phyloP scores from a whole-genome alignment of 2,113 vertebrate species.

The Equus przewalskii region DNA sequence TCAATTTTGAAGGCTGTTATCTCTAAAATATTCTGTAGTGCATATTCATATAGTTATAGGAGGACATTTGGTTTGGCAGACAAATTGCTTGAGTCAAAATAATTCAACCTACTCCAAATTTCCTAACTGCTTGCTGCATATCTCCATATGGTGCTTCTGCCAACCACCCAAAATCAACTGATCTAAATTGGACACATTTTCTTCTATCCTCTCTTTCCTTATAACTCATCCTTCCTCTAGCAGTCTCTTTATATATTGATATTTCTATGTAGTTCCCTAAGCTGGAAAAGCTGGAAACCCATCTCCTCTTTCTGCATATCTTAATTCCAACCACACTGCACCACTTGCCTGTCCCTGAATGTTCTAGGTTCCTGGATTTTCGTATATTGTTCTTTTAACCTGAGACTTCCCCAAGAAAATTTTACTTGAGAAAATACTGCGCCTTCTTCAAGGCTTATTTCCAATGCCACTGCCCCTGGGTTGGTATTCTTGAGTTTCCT shows the following conservation, averaged over 20 bases:
- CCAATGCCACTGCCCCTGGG: background rate
- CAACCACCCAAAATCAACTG: conserved; percentile 66
- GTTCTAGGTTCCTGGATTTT: background rate
- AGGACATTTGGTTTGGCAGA: conserved; percentile 83
- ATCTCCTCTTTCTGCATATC: background rate
- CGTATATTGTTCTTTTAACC: background rate
- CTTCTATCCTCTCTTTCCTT: conserved; percentile 47
- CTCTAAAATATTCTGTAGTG: conserved; percentile 77
- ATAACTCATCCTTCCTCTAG: conserved; percentile 51
- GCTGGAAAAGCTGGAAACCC: background rate
- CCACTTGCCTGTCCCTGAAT: background rate
- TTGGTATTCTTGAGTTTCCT: background rate
- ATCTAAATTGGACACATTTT: conserved; percentile 73
- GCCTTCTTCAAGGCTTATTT: background rate
- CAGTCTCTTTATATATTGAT: background rate
- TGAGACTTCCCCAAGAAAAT: background rate
- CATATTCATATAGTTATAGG: conserved; percentile 81
- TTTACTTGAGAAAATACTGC: background rate
- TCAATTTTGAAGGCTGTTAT: conserved; percentile 71
- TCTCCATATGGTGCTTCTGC: conserved; percentile 77
- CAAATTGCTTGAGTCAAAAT: conserved; percentile 78
- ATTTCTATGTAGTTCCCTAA: conserved; percentile 18
- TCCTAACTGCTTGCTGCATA: conserved; percentile 63
- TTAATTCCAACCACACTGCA: background rate
- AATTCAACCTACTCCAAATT: conserved; percentile 77